phyloP scores from a whole-genome alignment of 2,888 invertebrate species.

The Torymus auratus region DNA sequence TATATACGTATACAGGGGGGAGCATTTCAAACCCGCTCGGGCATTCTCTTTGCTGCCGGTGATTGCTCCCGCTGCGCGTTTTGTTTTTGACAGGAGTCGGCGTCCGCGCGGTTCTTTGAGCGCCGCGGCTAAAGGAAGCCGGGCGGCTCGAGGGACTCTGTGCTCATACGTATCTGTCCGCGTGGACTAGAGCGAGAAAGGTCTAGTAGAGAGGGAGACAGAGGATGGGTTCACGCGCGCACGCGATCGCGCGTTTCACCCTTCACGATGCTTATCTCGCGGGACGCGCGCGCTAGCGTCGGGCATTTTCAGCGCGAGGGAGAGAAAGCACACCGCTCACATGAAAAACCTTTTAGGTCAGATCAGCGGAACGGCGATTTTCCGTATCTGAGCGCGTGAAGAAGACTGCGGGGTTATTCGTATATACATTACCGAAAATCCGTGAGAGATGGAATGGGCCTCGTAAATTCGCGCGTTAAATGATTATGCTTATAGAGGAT shows the following conservation, averaged over 20 bases:
- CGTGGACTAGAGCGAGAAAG: neutral
- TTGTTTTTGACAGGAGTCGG: slow-evolving; percentile 9
- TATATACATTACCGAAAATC: too few species aligned
- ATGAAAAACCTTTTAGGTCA: slow-evolving; percentile 53
- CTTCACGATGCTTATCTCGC: slow-evolving; percentile 26
- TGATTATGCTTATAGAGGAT: neutral
- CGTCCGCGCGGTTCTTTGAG: neutral
- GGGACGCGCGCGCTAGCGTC: neutral
- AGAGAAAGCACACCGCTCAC: slow-evolving; percentile 21
- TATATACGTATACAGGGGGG: neutral
- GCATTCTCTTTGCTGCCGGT: slow-evolving; percentile 14
- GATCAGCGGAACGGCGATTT: slow-evolving; percentile 1
- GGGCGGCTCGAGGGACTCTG: too few species aligned
- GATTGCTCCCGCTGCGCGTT: neutral
- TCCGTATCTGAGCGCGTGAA: neutral
- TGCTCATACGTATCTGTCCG: too few species aligned
- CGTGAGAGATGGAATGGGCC: neutral
- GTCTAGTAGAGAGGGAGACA: neutral
- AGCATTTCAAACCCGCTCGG: slow-evolving; percentile 30
- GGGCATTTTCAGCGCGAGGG: slow-evolving; percentile 23
- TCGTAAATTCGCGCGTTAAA: too few species aligned
- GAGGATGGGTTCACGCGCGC: too few species aligned
- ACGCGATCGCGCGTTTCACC: neutral
- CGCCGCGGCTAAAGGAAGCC: neutral
- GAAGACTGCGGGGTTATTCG: neutral